Base-by-base conservation (phyloP, 2,113 vertebrate genomes). In the Phoxinus phoxinus region DNA sequence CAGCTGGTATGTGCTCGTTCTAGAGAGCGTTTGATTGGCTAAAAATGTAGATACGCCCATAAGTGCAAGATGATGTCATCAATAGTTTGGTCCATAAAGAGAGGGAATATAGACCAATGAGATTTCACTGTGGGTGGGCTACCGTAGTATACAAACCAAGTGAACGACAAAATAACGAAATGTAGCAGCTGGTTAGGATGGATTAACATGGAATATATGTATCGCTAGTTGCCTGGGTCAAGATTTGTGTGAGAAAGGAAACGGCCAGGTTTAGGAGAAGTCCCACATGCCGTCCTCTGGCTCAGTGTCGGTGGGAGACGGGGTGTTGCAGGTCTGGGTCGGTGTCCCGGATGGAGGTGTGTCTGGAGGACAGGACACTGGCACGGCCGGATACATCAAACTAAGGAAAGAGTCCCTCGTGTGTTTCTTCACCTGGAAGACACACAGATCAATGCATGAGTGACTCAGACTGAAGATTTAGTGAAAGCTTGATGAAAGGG, bases 371-470 rank as follows among this genome's bases (percentile, higher is more conserved):
- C 93, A 95, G 86, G 92, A 91, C 58, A 94, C 94, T 61, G 95
- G 95, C 82, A 94, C 86, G 25, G 96, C 95, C 85, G 97, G 96
- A 90, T 97, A 97, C 94, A 98, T 92, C 53, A 98, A 94, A 74
- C 95, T 96, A 76, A 97, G 95, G 71, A 99, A 94, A 41, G 96
- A 96, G 89, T 94, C 95, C 90, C 92, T 93, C 86, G 94, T 97
- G 91, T 96, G 96, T 88, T 96, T 96, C 94, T 96, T 98, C 90
- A 97, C 96, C 97, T 99, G 94, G 2, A 56, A 75, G 21, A 72
- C 37, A 82, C 72, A 94, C 88, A 90, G 63, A 92, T 41, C 87
- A 3, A 61, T 89, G 89, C 69, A 65, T 23, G 46, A 11, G 7
- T 37, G 6, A 48, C 74, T 4, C 37, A 71, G 67, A 71, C 67